phyloP scores from a whole-genome alignment of 2,888 invertebrate genomes.

The Erpobdella octoculata region DNA sequence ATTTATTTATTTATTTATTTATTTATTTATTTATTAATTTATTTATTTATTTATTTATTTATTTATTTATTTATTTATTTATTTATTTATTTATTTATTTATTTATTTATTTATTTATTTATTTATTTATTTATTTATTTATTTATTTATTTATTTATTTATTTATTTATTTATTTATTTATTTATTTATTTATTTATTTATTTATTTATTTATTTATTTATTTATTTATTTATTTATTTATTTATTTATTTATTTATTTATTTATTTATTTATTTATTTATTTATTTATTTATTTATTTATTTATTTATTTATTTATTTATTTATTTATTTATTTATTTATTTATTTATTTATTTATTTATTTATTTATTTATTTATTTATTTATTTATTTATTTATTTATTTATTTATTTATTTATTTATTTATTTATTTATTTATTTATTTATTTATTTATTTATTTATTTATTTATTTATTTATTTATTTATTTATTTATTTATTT shows the following conservation, averaged over 20 bases:
- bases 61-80: no score
- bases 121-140: no score
- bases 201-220: no score
- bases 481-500: slow-evolving; percentile 20
- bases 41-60: no score
- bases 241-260: slow-evolving; percentile 24
- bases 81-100: no score
- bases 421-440: slow-evolving; percentile 23
- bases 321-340: slow-evolving; percentile 23
- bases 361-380: slow-evolving; percentile 21
- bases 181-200: no score
- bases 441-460: slow-evolving; percentile 23
- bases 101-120: no score
- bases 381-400: slow-evolving; percentile 22
- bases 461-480: slow-evolving; percentile 22
- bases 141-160: no score
- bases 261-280: slow-evolving; percentile 27
- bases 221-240: slow-evolving; percentile 19
- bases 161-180: no score
- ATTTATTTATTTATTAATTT: no score
- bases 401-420: slow-evolving; percentile 22
- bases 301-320: slow-evolving; percentile 26
- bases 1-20: no score
- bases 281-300: slow-evolving; percentile 27
- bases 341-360: slow-evolving; percentile 23